phyloP scores from a whole-genome alignment of 2,113 vertebrate species.

The Cyphomyrus plagiostoma region DNA sequence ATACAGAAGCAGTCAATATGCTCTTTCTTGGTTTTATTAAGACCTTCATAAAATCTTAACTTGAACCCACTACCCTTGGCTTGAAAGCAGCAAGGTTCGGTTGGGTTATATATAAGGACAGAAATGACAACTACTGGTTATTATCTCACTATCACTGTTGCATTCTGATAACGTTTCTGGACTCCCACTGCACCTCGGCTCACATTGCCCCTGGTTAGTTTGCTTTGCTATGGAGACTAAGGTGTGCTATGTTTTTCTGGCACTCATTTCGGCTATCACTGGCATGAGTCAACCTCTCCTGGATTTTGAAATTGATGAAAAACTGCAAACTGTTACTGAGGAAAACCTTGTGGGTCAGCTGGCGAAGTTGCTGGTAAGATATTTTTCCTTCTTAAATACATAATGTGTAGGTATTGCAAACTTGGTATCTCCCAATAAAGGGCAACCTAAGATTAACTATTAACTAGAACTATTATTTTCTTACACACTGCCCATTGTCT shows the following conservation, averaged over 20 bases:
- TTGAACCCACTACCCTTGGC: background rate
- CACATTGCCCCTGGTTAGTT: background rate
- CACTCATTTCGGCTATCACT: background rate
- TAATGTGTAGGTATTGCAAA: background rate
- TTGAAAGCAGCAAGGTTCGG: background rate
- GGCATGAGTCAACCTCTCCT: background rate
- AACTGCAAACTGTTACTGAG: background rate
- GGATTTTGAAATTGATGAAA: background rate
- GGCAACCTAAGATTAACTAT: background rate
- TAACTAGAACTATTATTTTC: background rate
- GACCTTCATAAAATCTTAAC: background rate
- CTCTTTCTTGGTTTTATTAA: slow-evolving; percentile 6
- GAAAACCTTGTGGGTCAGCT: background rate
- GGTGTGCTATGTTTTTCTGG: background rate
- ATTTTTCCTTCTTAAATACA: background rate
- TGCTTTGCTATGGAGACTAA: background rate
- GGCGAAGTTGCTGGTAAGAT: background rate
- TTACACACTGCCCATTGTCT: background rate
- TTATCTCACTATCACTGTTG: background rate
- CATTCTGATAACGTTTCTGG: background rate
- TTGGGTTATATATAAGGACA: slow-evolving; percentile 4
- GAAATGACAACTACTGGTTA: background rate
- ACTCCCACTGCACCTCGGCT: background rate
- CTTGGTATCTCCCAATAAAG: background rate
- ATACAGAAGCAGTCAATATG: background rate